Percentiles rank a stretch among this genome's conserved stretches.
phyloP scores from a whole-genome alignment of 2,888 invertebrate genomes.

The Blera fallax region DNA sequence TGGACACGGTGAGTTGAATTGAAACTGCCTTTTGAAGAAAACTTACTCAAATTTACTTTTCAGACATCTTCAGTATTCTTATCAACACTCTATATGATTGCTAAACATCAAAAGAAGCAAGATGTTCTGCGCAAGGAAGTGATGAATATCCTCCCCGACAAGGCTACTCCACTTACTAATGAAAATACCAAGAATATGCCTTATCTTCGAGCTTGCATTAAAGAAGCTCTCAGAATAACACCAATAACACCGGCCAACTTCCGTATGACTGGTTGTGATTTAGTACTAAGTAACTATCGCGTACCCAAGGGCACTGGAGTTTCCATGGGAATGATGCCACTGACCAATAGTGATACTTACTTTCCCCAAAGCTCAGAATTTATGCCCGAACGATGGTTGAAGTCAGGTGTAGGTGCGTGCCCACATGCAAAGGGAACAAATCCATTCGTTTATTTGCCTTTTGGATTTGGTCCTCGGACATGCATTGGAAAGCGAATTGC shows the following conservation, averaged over 20 bases:
- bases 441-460: slow-evolving; percentile 83
- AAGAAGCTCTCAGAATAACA: slow-evolving; percentile 86
- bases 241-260: slow-evolving; percentile 85
- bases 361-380: slow-evolving; percentile 86
- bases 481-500: slow-evolving; percentile 89
- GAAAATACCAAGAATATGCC: slow-evolving; percentile 83
- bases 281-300: slow-evolving; percentile 85
- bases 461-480: slow-evolving; percentile 87
- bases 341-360: slow-evolving; percentile 84
- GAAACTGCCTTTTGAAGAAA: neutral
- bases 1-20: slow-evolving; percentile 87
- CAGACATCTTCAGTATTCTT: slow-evolving; percentile 78
- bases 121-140: slow-evolving; percentile 85
- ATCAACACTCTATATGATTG: slow-evolving; percentile 81
- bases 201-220: slow-evolving; percentile 88
- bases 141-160: slow-evolving; percentile 79
- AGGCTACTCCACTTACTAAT: slow-evolving; percentile 80
- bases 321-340: slow-evolving; percentile 87
- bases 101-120: slow-evolving; percentile 86
- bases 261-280: slow-evolving; percentile 84
- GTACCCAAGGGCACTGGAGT: slow-evolving; percentile 87
- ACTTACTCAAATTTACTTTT: slow-evolving; percentile 74
- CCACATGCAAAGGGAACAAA: slow-evolving; percentile 74
- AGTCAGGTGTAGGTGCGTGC: slow-evolving; percentile 74
- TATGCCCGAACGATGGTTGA: slow-evolving; percentile 89